Percentiles rank a stretch among this genome's conserved stretches.
Evolutionary conservation across 30 jellyfish, hydroid and myxozoan genomes (phyloP).

Genomic region (Aurelia aurita): DNA sequence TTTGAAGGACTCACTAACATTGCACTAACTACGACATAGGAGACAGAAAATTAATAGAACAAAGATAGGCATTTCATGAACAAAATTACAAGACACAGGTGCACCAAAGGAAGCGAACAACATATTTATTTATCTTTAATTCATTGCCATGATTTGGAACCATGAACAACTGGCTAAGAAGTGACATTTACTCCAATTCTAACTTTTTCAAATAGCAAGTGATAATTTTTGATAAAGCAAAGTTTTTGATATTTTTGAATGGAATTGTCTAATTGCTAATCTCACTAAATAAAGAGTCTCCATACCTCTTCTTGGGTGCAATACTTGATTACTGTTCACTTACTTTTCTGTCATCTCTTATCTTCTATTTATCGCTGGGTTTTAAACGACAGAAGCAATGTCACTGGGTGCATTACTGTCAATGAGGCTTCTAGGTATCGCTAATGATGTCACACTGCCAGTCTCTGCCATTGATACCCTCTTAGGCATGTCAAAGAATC

Average conservation of each 20-base stretch:
- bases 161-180: constrained; percentile 57
- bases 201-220: not conserved
- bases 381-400: constrained; percentile 69
- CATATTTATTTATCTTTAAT: not conserved
- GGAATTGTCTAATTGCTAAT: too few relatives aligned
- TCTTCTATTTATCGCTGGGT: not conserved
- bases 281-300: too few relatives aligned
- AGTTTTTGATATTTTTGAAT: too few relatives aligned
- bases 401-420: constrained; percentile 37
- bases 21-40: too few relatives aligned
- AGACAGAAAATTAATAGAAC: too few relatives aligned
- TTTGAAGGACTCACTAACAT: too few relatives aligned
- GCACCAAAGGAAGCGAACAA: not conserved
- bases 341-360: too few relatives aligned
- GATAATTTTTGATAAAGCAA: too few relatives aligned
- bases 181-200: not conserved
- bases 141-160: constrained; percentile 47
- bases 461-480: constrained; percentile 86
- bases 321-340: too few relatives aligned
- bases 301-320: too few relatives aligned
- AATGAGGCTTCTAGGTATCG: constrained; percentile 58
- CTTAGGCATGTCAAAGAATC: constrained; percentile 84
- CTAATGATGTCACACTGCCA: constrained; percentile 95
- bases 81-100: not conserved
- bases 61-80: not conserved